Percentiles rank a stretch among this genome's conserved stretches.
Conservation (phyloP, 2,113 vertebrate species). For the Callionymus lyra region DNA sequence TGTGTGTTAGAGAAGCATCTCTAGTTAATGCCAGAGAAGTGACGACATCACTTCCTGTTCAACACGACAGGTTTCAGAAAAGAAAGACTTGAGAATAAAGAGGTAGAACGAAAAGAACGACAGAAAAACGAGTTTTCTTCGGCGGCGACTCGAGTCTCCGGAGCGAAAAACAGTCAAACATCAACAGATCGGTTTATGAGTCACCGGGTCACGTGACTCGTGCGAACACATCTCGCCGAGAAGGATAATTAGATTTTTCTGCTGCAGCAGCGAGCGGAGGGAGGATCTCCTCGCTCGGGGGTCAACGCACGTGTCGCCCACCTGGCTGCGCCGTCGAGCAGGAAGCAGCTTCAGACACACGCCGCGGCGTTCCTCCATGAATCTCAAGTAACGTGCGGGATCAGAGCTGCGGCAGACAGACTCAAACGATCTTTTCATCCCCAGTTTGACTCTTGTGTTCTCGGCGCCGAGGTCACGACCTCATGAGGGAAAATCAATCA, state of each 20-base stretch:
- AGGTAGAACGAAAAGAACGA: no score
- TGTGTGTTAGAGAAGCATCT: no score
- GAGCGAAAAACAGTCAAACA: no score
- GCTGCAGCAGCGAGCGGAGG: conserved; percentile 29
- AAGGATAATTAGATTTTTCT: conserved; percentile 71
- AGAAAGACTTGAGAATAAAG: no score
- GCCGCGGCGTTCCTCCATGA: conserved; percentile 42
- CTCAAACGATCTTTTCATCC: conserved; percentile 30
- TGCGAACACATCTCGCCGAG: conserved; percentile 56
- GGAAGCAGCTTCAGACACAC: conserved; percentile 33
- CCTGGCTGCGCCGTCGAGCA: conserved; percentile 32
- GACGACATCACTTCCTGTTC: no score
- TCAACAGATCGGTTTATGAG: no score
- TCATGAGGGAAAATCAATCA: conserved; percentile 47
- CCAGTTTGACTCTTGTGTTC: conserved; percentile 21
- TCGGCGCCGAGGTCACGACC: conserved; percentile 24
- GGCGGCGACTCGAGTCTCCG: no score
- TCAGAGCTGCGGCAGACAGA: conserved; percentile 16
- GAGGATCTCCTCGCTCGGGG: conserved; percentile 48
- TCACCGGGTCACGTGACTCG: no score
- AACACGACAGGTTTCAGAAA: no score
- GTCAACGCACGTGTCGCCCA: conserved; percentile 53
- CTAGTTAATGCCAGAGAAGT: no score
- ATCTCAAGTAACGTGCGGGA: conserved; percentile 37
- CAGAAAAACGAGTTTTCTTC: no score